These are phyloP conservation scores for Prosapia bicincta DNA, from an alignment of 2,888 invertebrate genomes.

Conservation along the genomic window DNA sequence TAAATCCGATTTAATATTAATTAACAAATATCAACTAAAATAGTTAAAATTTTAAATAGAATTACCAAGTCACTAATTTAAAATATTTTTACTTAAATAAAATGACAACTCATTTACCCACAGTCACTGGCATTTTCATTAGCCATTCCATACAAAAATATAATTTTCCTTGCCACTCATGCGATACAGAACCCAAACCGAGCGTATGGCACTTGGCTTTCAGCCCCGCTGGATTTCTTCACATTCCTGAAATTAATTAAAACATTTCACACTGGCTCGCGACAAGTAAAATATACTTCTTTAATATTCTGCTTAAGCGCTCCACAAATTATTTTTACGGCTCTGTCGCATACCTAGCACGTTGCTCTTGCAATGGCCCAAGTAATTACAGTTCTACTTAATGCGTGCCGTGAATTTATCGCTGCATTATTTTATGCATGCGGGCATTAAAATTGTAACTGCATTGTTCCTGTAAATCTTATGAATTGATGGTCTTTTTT, in stretches of 20 bases:
- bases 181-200: not conserved
- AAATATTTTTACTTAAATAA: too few relatives aligned
- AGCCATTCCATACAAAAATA: not conserved
- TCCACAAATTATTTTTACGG: not conserved
- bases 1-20: too few relatives aligned
- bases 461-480: not conserved
- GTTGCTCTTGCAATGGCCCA: slow-evolving; percentile 16
- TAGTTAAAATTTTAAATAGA: too few relatives aligned
- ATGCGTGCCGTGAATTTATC: slow-evolving; percentile 5
- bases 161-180: not conserved
- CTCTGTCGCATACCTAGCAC: not conserved
- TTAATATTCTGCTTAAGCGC: not conserved
- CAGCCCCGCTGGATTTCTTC: not conserved
- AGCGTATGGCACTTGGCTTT: not conserved
- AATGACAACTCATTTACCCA: too few relatives aligned
- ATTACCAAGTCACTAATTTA: too few relatives aligned
- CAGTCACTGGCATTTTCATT: too few relatives aligned
- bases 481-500: not conserved
- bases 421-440: not conserved
- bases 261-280: not conserved
- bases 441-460: not conserved
- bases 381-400: slow-evolving; percentile 24
- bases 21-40: too few relatives aligned
- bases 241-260: not conserved
- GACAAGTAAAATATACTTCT: not conserved